These are phyloP conservation scores for Plodia interpunctella DNA, from an alignment of 1,140 invertebrate species.

Conservation along the genomic window DNA sequence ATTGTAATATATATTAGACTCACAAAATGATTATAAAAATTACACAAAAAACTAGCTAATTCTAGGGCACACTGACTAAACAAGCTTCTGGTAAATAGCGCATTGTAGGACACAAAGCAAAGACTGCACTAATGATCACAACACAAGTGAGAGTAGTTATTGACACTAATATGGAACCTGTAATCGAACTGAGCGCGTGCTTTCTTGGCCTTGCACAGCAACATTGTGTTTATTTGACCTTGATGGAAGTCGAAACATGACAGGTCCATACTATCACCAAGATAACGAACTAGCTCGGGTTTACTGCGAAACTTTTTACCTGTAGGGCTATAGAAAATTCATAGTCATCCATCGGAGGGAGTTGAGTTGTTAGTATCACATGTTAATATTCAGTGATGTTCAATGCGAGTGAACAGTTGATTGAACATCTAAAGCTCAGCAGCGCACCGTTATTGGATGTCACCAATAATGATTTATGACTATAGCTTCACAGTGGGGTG, in stretches of 20 bases:
- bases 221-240: slow-evolving; percentile 83
- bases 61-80: slow-evolving; percentile 31
- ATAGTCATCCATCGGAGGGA: slow-evolving; percentile 41
- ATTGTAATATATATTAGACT: slow-evolving; percentile 9
- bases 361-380: slow-evolving; percentile 28
- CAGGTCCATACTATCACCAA: slow-evolving; percentile 88
- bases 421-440: slow-evolving; percentile 8
- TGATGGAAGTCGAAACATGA: slow-evolving; percentile 90
- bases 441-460: neutral
- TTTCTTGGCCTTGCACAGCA: slow-evolving; percentile 81
- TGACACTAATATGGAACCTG: slow-evolving; percentile 76
- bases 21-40: slow-evolving; percentile 24
- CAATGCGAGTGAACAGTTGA: slow-evolving; percentile 6
- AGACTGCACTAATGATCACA: slow-evolving; percentile 68
- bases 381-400: slow-evolving; percentile 46
- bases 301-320: slow-evolving; percentile 90
- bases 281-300: slow-evolving; percentile 85
- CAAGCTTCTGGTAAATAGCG: slow-evolving; percentile 45
- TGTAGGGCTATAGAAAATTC: slow-evolving; percentile 80
- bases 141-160: slow-evolving; percentile 64
- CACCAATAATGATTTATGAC: neutral
- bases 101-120: slow-evolving; percentile 61
- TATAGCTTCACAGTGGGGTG: neutral
- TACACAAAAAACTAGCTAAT: slow-evolving; percentile 13
- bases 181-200: slow-evolving; percentile 82